A percentile compares a stretch with the other conserved stretches of the same genome.
phyloP scores from a whole-genome alignment of 2,888 invertebrate species.

The Protodeltote pygarga region DNA sequence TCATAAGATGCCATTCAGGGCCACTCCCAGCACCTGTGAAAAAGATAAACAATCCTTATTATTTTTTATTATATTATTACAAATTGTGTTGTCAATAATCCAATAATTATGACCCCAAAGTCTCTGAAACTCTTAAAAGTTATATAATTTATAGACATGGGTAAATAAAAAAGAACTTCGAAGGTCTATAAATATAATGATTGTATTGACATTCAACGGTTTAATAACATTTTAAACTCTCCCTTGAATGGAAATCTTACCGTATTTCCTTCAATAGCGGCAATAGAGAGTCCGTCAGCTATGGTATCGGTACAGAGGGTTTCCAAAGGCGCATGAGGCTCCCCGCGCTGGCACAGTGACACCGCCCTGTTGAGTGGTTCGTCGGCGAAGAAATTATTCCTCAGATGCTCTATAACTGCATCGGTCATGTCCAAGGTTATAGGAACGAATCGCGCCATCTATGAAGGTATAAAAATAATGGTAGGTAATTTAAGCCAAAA shows the following conservation, averaged over 20 bases:
- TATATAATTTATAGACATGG: no score
- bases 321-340: conserved; percentile 91
- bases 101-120: no score
- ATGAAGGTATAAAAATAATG: background rate
- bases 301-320: conserved; percentile 91
- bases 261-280: conserved; percentile 88
- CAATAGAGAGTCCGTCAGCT: conserved; percentile 90
- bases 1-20: conserved; percentile 91
- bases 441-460: conserved; percentile 68
- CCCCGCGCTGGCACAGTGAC: conserved; percentile 90
- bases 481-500: background rate
- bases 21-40: conserved; percentile 91
- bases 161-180: no score
- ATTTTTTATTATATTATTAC: no score
- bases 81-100: no score
- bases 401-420: conserved; percentile 90
- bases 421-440: conserved; percentile 78
- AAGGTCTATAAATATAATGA: no score
- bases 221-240: background rate
- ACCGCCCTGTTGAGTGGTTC: conserved; percentile 94
- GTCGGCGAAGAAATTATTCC: conserved; percentile 93
- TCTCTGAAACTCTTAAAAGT: no score
- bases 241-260: conserved; percentile 63
- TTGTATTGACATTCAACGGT: no score
- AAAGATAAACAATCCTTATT: background rate